Base-by-base conservation (phyloP, 1,140 invertebrate genomes). In the Calycopis cecrops region DNA sequence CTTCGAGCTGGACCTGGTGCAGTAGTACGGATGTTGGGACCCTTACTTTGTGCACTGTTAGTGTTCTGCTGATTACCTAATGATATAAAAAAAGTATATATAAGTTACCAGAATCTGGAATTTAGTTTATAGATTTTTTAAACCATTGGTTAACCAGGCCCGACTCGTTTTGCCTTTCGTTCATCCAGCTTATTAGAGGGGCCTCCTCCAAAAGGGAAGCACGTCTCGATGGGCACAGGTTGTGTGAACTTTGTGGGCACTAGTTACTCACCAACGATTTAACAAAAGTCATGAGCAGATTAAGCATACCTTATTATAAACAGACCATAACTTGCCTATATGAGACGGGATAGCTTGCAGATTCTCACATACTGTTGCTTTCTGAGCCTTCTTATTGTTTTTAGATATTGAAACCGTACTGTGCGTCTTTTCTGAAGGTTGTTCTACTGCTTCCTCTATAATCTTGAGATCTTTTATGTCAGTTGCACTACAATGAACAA, bases 381-480 rank as follows among this genome's bases (percentile, higher is more conserved):
- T 63, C 28, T 76, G 73, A 0, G 49, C 60, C 51, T 85, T 85
- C 55, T 84, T 87, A 9, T 59, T 63, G 4, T 37, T 62, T 56
- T 82, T 88, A 4, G 73, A 67, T 0, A 87, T 75, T 9, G 83
- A 72, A 12, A 88, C 81, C 1, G 85, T 88, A 55, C 85, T 88
- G 65, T 88, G 87, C 0, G 71, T 75, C 65, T 80, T 79, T 51
- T 75, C 75, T 0, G 63, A 48, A 3, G 64, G 65, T 14, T 76
- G 65, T 0, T 61, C 8, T 4, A 59, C 63, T 0, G 66, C 63
- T 51, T 83, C 67, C 55, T 87, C 82, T 16, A 88, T 88, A 16
- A 88, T 88, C 55, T 79, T 76, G 33, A 88, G 62, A 9, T 85
- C 77, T 61, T 86, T 87, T 33, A 88, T 88, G 55, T 88, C 83